Base-by-base conservation (phyloP, 2,797 vertebrate species). In the Sebastes minor region DNA sequence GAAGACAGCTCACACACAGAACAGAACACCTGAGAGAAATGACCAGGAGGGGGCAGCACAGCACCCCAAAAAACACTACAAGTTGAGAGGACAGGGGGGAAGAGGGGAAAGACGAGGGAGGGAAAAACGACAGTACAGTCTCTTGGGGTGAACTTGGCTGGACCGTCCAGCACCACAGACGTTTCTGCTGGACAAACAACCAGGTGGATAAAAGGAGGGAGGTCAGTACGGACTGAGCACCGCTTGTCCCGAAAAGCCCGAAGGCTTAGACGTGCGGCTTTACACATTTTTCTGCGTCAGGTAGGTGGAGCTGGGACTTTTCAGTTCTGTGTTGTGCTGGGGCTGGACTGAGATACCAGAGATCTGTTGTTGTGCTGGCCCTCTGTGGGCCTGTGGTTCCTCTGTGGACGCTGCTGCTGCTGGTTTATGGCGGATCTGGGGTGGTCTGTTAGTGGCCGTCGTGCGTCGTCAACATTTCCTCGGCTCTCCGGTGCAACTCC, bases 401-500 rank as follows among this genome's bases (percentile, higher is more conserved):
- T 85, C 71, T 85, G 77, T 75, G 71, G 90, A 82, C 73, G 78
- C 77, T 74, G 81, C 69, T 80, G 74, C 71, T 89, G 86, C 82
- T 88, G 88, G 88, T 88, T 88, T 83, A 66, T 65, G 79, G 82
- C 72, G 74, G 87, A 49, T 88, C 78, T 14, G 22, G 64, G 74
- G 72, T 49, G 71, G 78, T 86, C 81, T 82, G 42, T 95, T 97
- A 99, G 96, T 97, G 97, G 94, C 97, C 97, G 25, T 98, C 98
- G 69, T 97, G 97, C 23, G 93, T 84, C 46, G 97, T 95, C 92
- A 97, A 84, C 95, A 98, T 97, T 85, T 98, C 97, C 60, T 98
- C 97, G n/a, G 97, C 97, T 89, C 98, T 95, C 93, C 97, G 95
- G 95, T 98, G 98, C 83, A 97, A 94, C 94, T 99, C 99, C 96